Conservation (phyloP, 2,888 invertebrate genomes). For the Leptinotarsa tumamoca region DNA sequence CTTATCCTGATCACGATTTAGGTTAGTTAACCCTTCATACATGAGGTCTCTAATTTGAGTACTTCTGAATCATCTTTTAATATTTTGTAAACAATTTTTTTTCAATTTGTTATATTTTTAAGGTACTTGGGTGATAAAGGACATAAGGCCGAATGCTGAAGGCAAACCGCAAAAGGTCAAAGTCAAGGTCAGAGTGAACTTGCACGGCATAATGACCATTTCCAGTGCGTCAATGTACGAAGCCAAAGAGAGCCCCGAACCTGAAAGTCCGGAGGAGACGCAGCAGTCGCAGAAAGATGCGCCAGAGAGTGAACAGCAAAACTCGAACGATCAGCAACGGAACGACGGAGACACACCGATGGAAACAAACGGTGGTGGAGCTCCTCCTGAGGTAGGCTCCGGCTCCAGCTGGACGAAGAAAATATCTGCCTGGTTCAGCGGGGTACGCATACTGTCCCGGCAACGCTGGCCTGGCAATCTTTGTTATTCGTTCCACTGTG, state of each 20-base stretch:
- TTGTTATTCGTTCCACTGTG: slow-evolving; percentile 52
- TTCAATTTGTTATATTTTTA: slow-evolving; percentile 21
- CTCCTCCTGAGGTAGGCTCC: slow-evolving; percentile 66
- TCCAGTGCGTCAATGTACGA: slow-evolving; percentile 87
- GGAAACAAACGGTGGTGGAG: slow-evolving; percentile 53
- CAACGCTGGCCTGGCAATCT: slow-evolving; percentile 59
- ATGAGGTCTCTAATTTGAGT: no score
- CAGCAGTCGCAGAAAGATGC: slow-evolving; percentile 44
- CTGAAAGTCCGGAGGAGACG: slow-evolving; percentile 52
- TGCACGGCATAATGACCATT: slow-evolving; percentile 91
- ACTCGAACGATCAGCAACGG: slow-evolving; percentile 59
- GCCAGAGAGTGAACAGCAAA: slow-evolving; percentile 42
- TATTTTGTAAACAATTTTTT: background rate
- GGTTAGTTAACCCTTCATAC: slow-evolving; percentile 70
- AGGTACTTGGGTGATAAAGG: slow-evolving; percentile 83
- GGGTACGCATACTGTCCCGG: slow-evolving; percentile 65
- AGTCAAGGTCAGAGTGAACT: slow-evolving; percentile 93
- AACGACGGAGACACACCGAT: slow-evolving; percentile 65
- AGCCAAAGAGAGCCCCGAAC: slow-evolving; percentile 72
- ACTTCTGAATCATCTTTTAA: background rate
- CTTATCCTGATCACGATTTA: slow-evolving; percentile 82
- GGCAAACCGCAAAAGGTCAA: slow-evolving; percentile 96
- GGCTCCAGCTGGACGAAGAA: slow-evolving; percentile 68
- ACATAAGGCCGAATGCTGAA: slow-evolving; percentile 86
- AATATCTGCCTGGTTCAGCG: slow-evolving; percentile 68